phyloP scores from a whole-genome alignment of 2,888 invertebrate genomes.

The Caenorhabditis macrosperma region DNA sequence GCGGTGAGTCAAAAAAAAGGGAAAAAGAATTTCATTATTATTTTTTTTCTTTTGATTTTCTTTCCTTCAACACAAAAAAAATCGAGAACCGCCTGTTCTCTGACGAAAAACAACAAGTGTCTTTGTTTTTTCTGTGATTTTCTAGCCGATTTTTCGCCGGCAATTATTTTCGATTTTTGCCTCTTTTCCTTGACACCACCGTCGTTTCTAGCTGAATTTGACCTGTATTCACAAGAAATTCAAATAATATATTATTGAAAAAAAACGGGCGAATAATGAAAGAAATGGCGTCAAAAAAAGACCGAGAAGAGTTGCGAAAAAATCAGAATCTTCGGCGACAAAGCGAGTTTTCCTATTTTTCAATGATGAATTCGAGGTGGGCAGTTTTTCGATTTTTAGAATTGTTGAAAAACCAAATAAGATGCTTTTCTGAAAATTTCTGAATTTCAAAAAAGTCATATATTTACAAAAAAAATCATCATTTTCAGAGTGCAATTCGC shows the following conservation, averaged over 20 bases:
- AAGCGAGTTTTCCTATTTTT: slow-evolving; percentile 61
- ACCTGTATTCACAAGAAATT: not conserved
- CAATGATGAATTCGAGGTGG: slow-evolving; percentile 54
- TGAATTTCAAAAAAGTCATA: no score
- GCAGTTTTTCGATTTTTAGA: not conserved
- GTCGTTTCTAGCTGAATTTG: not conserved
- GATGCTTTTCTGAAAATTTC: not conserved
- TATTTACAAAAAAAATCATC: no score
- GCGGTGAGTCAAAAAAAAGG: not conserved
- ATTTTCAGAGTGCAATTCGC: slow-evolving; percentile 59
- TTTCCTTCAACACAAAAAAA: no score
- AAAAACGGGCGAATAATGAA: not conserved
- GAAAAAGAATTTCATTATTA: not conserved
- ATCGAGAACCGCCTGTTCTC: not conserved
- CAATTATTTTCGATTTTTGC: not conserved
- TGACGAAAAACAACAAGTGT: not conserved
- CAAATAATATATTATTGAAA: not conserved
- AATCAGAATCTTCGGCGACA: slow-evolving; percentile 34
- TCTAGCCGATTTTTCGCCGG: not conserved
- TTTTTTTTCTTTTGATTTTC: no score
- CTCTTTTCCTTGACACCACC: not conserved
- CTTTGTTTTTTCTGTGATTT: not conserved
- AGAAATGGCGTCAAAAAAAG: slow-evolving; percentile 21
- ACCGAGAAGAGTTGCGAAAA: not conserved
- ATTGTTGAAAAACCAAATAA: not conserved